Percentiles rank a stretch among this genome's conserved stretches.
These are phyloP conservation scores for Pelvicachromis taeniatus DNA, from an alignment of 2,113 vertebrate genomes.

Conservation along the genomic window DNA sequence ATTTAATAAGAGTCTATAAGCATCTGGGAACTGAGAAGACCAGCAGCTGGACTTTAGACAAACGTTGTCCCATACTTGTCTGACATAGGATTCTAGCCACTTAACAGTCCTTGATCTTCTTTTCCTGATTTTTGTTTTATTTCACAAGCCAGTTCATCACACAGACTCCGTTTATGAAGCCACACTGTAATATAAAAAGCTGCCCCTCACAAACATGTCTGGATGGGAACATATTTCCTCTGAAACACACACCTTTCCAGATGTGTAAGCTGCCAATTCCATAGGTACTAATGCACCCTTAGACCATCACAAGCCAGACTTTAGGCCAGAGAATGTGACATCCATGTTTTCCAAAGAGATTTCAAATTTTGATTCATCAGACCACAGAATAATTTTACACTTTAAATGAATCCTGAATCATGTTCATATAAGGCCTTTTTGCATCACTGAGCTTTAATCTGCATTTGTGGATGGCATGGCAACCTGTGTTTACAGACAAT, in stretches of 20 bases:
- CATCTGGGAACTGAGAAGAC: background rate
- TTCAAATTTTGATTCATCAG: background rate
- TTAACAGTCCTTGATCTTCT: background rate
- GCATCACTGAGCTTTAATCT: background rate
- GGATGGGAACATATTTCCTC: background rate
- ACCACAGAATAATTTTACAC: background rate
- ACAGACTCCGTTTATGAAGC: background rate
- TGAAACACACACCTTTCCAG: background rate
- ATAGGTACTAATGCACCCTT: background rate
- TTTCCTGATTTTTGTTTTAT: background rate
- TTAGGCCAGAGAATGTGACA: background rate
- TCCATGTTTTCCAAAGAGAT: background rate
- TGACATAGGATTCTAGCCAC: background rate
- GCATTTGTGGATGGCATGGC: background rate
- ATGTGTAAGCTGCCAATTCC: background rate
- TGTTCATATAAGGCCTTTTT: background rate
- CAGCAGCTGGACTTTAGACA: background rate
- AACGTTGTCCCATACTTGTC: background rate
- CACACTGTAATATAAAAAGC: background rate
- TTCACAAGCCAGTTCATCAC: background rate
- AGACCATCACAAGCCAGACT: background rate
- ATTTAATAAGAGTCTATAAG: background rate
- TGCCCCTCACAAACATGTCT: background rate
- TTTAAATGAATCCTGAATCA: background rate
- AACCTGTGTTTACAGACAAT: background rate